phyloP scores from a whole-genome alignment of 2,888 invertebrate genomes.

The Tenthredo distinguenda region DNA sequence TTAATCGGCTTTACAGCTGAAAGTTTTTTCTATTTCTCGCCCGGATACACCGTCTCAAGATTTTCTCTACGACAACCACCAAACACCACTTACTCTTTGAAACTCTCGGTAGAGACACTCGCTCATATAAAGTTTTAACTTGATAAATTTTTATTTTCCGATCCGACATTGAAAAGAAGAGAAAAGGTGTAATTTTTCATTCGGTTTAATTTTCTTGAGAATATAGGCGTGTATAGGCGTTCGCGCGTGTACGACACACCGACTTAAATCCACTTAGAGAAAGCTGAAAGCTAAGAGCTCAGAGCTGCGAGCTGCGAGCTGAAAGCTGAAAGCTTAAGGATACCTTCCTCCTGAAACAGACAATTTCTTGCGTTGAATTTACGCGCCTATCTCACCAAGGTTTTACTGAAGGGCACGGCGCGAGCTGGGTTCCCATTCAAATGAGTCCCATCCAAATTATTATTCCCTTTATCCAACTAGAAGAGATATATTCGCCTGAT shows the following conservation, averaged over 20 bases:
- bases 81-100: neutral
- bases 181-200: neutral
- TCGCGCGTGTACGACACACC: slow-evolving; percentile 19
- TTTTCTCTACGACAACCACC: neutral
- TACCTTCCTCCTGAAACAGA: slow-evolving; percentile 11
- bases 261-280: slow-evolving; percentile 24
- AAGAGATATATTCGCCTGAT: neutral
- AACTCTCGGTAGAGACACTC: neutral
- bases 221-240: neutral
- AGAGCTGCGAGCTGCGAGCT: slow-evolving; percentile 9
- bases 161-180: neutral
- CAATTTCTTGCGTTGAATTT: slow-evolving; percentile 30
- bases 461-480: neutral
- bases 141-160: neutral
- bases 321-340: slow-evolving; percentile 15
- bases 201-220: neutral
- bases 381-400: slow-evolving; percentile 1
- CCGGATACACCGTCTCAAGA: neutral
- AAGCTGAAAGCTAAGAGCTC: slow-evolving; percentile 26
- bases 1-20: slow-evolving; percentile 7
- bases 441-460: slow-evolving; percentile 8
- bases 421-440: neutral
- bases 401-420: neutral
- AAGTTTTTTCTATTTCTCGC: slow-evolving; percentile 12
- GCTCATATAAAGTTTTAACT: neutral